Conservation (phyloP, 2,888 invertebrate genomes). For the Agriopis aurantiaria region DNA sequence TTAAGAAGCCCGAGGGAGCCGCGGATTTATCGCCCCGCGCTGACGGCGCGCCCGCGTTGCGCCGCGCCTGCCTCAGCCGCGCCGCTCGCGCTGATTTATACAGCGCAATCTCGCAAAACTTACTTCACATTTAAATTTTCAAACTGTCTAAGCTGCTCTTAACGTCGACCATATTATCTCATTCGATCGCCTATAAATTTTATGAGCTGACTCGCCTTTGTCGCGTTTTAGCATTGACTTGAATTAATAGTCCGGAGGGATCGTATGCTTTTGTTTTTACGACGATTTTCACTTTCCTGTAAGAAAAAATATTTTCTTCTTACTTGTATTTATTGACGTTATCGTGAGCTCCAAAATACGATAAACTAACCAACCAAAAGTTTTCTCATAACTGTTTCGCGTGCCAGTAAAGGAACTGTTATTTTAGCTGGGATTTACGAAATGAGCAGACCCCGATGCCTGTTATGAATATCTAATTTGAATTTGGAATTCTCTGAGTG, state of each 20-base stretch:
- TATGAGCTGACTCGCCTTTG: constrained; percentile 84
- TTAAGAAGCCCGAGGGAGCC: constrained; percentile 81
- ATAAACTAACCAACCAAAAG: constrained; percentile 39
- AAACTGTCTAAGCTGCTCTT: constrained; percentile 86
- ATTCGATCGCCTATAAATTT: constrained; percentile 87
- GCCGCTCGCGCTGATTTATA: constrained; percentile 82
- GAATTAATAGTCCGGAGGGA: constrained; percentile 78
- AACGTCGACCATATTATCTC: constrained; percentile 86
- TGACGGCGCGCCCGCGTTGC: constrained; percentile 67
- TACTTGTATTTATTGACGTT: constrained; percentile 12
- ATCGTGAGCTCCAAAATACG: constrained; percentile 24
- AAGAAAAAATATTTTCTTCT: background rate
- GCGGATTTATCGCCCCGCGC: constrained; percentile 81
- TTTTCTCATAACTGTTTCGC: constrained; percentile 58
- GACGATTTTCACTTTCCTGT: constrained; percentile 38
- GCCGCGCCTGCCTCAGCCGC: constrained; percentile 55
- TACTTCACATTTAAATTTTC: constrained; percentile 87
- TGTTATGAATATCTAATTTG: constrained; percentile 85
- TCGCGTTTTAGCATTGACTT: constrained; percentile 78
- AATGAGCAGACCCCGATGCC: constrained; percentile 75
- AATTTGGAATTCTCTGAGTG: constrained; percentile 84
- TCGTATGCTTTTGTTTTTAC: constrained; percentile 69
- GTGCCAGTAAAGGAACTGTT: constrained; percentile 65
- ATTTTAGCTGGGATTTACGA: constrained; percentile 71
- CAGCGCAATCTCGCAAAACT: constrained; percentile 86